Evolutionary conservation across 2,113 vertebrate species (phyloP), one percentile per base, ranked within the genome.

Genomic region (Chionis minor): DNA sequence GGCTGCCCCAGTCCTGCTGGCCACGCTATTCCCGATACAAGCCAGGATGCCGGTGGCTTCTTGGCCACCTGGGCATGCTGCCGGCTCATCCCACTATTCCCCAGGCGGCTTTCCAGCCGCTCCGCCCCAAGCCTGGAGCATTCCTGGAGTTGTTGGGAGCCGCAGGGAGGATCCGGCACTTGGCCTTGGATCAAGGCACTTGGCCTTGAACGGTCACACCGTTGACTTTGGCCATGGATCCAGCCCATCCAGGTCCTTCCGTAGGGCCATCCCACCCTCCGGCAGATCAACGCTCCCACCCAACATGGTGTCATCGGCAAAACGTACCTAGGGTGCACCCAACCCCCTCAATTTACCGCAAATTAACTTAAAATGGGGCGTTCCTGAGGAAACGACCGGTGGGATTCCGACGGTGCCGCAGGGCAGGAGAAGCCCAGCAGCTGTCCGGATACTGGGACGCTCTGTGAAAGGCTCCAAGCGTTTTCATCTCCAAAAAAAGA

Each of bases 331-430:
- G 21, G 17, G 28, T 5, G 15, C 77, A 1, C 35, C 19, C 17
- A 1, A 56, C 7, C 26, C 79, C 33, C 42, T 20, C 18, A 0
- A 58, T 51, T n/a, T 42, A 58, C 4, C 12, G 30, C 18, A 8
- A 49, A 66, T 33, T 49, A 33, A 66, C 23, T 28, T 49, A 17
- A 75, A 75, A 66, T 8, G 3, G 20, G 20, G 40, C 2, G 0
- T 10, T 52, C 51, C 5, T 65, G 21, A 21, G 1, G 13, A 55
- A 38, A 45, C 0, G 2, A 8, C 8, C 9, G 3, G 1, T 4
- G 7, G 6, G 40, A 45, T 42, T 42, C 45, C 4, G 3, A 51
- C 5, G 6, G 55, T 4, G 2, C 35, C 5, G 24, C 11, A 14
- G 30, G 49, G 6, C 20, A 19, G 5, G 10, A 35, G 58, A 26